Base-by-base conservation (phyloP, 2,113 vertebrate species). In the Halichoeres trimaculatus region DNA sequence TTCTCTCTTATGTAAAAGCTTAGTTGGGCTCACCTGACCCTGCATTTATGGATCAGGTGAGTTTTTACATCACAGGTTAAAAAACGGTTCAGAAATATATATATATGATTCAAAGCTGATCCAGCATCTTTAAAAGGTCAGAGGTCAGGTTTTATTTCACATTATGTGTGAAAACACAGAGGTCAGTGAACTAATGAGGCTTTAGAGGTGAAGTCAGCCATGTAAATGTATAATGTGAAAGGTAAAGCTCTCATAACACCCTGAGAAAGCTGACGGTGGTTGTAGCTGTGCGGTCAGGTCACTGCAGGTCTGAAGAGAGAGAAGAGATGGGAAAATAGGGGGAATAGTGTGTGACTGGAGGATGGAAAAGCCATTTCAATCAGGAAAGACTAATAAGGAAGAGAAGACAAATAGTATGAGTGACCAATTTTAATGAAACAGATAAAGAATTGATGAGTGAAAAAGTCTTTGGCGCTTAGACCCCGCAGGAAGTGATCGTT, bases 171-270 rank as follows among this genome's bases (percentile, higher is more conserved):
- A 73, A 76, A 72, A 70, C 26, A 47, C 61, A 2, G 34, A 72
- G 66, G 52, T 72, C 54, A 52, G 20, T 74, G 65, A 86, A 53
- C 78, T 70, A 38, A 78, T 53, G 20, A 74, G 51, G 63, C 48
- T 63, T 30, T 16, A 3, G 36, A 17, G 35, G 57, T 74, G 48
- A 76, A 61, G 43, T 76, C 75, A 66, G 36, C 63, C 62, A 59
- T 74, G 85, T 80, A 56, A 71, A 85, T 73, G 59, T 56, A 35
- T 77, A 54, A 85, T 74, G 45, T 76, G 48, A 23, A 26, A n/a
- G 40, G 19, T 8, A 2, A 1, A n/a, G 24, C 24, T 70, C 22
- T 41, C 59, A 8, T 13, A 24, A 38, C 10, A 23, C 5, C 8
- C 34, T 62, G 47, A 55, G 62, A 55, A 62, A 45, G 34, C 43